Conservation (phyloP, 2,797 vertebrate genomes). For the Sparidentex hasta region DNA sequence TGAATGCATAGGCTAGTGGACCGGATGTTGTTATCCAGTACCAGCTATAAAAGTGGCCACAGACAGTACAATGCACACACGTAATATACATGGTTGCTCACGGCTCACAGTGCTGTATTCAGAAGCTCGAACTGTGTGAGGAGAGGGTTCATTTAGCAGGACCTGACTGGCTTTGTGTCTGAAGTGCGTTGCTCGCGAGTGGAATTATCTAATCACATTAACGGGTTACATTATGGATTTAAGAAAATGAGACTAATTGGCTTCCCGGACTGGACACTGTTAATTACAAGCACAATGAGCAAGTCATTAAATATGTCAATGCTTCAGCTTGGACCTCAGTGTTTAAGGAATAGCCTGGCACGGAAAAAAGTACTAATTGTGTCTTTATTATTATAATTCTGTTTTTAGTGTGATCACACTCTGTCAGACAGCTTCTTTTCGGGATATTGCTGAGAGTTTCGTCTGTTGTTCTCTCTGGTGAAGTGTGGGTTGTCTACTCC, state of each 20-base stretch:
- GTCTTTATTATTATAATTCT: constrained; percentile 41
- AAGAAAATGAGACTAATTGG: constrained; percentile 50
- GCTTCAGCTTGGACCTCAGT: constrained; percentile 31
- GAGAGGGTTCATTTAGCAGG: neutral
- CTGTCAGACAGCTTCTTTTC: constrained; percentile 1
- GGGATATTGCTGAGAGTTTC: neutral
- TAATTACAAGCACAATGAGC: constrained; percentile 45
- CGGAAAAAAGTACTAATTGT: constrained; percentile 38
- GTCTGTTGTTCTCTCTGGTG: neutral
- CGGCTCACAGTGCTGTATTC: neutral
- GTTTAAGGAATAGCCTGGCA: constrained; percentile 34
- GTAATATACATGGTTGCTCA: neutral
- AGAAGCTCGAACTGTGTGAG: neutral
- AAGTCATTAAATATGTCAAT: constrained; percentile 50
- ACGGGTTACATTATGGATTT: constrained; percentile 30
- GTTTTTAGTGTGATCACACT: constrained; percentile 16
- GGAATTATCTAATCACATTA: constrained; percentile 46
- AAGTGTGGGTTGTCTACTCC: constrained; percentile 2
- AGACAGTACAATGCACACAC: neutral
- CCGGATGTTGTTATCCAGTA: neutral
- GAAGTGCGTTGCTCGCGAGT: constrained; percentile 1
- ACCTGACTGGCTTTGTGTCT: constrained; percentile 2
- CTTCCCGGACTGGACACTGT: constrained; percentile 31
- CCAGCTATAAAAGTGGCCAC: neutral
- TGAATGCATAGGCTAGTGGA: neutral